Conservation (phyloP, 2,797 vertebrate genomes). For the Siniperca scherzeri region DNA sequence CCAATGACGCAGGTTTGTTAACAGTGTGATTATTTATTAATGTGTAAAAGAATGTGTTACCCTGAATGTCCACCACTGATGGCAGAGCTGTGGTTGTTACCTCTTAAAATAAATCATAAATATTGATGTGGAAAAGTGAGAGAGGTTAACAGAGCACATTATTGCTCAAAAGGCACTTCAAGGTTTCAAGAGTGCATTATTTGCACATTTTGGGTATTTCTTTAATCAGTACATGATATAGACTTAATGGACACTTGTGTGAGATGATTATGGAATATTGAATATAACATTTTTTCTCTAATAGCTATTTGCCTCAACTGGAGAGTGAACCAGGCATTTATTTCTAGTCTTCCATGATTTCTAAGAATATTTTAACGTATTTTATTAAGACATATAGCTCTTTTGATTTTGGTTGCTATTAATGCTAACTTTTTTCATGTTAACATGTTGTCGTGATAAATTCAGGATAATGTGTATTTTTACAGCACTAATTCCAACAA, state of each 20-base stretch:
- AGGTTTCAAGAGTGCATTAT: not conserved
- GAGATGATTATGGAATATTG: not conserved
- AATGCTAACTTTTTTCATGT: too few species aligned
- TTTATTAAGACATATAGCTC: not conserved
- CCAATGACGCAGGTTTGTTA: conserved; percentile 96
- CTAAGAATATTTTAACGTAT: not conserved
- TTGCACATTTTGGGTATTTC: not conserved
- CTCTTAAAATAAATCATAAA: not conserved
- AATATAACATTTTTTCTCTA: not conserved
- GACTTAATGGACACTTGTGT: not conserved
- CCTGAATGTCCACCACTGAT: not conserved
- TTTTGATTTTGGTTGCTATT: too few species aligned
- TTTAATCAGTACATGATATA: not conserved
- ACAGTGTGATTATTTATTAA: conserved; percentile 7
- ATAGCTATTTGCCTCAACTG: not conserved
- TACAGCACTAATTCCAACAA: too few species aligned
- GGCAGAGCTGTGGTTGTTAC: not conserved
- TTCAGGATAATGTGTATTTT: too few species aligned
- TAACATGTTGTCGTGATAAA: too few species aligned
- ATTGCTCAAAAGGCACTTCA: not conserved
- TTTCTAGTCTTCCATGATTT: not conserved
- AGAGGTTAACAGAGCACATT: not conserved
- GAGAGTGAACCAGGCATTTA: not conserved
- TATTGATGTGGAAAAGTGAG: not conserved
- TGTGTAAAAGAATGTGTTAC: not conserved